Percentiles rank a stretch among this genome's conserved stretches.
Conservation (phyloP, 2,797 vertebrate species). For the Thripadectes ignobilis region DNA sequence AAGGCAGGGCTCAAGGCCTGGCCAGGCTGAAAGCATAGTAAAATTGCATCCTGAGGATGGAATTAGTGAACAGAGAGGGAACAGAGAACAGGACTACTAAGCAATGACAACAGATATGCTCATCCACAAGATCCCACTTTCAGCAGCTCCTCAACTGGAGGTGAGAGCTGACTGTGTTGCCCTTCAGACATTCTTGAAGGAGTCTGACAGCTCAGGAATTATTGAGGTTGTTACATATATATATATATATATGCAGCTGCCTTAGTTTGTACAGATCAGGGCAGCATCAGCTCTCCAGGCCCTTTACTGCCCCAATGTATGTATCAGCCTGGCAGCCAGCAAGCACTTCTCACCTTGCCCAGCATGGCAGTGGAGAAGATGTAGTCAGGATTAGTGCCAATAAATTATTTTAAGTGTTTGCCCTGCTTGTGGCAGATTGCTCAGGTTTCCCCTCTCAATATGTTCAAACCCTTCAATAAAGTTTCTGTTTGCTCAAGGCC, state of each 20-base stretch:
- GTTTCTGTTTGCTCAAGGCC: slow-evolving; percentile 15
- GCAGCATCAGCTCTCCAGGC: not conserved
- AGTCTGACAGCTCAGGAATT: not conserved
- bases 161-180: not conserved
- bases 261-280: not conserved
- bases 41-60: not conserved
- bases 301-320: not conserved
- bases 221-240: not conserved
- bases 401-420: not conserved
- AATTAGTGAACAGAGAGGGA: not conserved
- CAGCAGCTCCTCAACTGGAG: fast-evolving
- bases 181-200: fast-evolving
- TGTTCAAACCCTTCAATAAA: not conserved
- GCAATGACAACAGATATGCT: not conserved
- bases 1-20: not conserved
- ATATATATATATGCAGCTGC: not conserved
- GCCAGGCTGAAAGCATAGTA: not conserved
- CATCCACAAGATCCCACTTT: not conserved
- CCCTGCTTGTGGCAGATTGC: not conserved
- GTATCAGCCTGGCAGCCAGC: not conserved
- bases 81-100: not conserved
- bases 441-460: slow-evolving; percentile 22
- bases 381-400: not conserved
- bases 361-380: not conserved
- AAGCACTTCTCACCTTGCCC: not conserved